Evolutionary conservation across 2,113 vertebrate species (phyloP).

Genomic region (Crotalus viridis): DNA sequence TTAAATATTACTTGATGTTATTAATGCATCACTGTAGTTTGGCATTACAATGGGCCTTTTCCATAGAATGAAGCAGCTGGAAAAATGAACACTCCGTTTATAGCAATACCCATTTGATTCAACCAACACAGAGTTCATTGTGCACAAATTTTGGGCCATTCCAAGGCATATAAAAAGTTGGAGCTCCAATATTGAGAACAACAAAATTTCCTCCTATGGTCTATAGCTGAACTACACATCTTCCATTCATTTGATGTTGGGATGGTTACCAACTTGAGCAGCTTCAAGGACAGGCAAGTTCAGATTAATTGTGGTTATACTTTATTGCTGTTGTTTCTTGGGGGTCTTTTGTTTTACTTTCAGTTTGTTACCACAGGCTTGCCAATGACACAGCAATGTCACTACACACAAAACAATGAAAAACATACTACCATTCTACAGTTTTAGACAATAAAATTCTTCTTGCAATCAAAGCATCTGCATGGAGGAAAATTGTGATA

Average conservation of each 20-base stretch:
- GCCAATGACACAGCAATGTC: background rate
- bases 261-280: background rate
- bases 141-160: background rate
- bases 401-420: background rate
- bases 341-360: background rate
- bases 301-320: background rate
- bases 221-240: background rate
- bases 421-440: background rate
- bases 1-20: conserved; percentile 71
- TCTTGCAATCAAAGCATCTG: background rate
- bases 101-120: conserved; percentile 65
- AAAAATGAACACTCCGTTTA: conserved; percentile 76
- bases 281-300: background rate
- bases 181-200: background rate
- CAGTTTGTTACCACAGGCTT: background rate
- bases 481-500: background rate
- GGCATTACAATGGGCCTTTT: conserved; percentile 67
- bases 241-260: too few relatives aligned
- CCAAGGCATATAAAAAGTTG: background rate
- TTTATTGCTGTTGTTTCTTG: background rate
- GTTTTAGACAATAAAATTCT: background rate
- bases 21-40: conserved; percentile 77
- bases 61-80: conserved; percentile 75
- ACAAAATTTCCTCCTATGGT: background rate
- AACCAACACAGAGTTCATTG: conserved; percentile 1